Percentiles rank a stretch among this genome's conserved stretches.
These are phyloP conservation scores for Carcina quercana DNA, from an alignment of 2,888 invertebrate species.

Conservation along the genomic window DNA sequence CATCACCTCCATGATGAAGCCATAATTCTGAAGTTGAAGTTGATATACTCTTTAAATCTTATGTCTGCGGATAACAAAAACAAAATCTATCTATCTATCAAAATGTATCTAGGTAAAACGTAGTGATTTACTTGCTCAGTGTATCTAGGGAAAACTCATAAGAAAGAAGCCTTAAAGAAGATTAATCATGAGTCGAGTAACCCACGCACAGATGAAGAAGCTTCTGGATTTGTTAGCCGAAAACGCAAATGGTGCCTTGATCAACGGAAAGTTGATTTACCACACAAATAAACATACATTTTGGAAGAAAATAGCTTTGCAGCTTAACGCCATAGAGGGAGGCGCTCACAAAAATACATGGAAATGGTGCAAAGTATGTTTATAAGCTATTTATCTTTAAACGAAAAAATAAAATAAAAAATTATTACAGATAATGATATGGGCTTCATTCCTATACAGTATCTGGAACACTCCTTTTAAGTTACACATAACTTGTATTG, in stretches of 20 bases:
- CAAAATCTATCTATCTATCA: too few relatives aligned
- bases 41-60: too few relatives aligned
- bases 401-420: too few relatives aligned
- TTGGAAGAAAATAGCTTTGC: constrained; percentile 31
- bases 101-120: too few relatives aligned
- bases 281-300: constrained; percentile 29
- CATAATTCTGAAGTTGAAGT: too few relatives aligned
- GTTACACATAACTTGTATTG: neutral
- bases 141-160: too few relatives aligned
- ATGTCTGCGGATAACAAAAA: too few relatives aligned
- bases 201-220: constrained; percentile 30
- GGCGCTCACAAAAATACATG: constrained; percentile 34
- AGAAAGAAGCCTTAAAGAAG: too few relatives aligned
- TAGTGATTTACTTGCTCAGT: too few relatives aligned
- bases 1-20: too few relatives aligned
- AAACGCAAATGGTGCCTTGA: constrained; percentile 29
- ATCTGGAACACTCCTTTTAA: neutral
- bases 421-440: too few relatives aligned
- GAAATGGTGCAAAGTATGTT: constrained; percentile 38
- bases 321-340: constrained; percentile 30
- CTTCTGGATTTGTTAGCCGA: constrained; percentile 31
- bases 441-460: neutral
- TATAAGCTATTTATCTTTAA: too few relatives aligned
- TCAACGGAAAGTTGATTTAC: constrained; percentile 30
- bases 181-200: constrained; percentile 30